Conservation (phyloP, 2,113 vertebrate genomes). For the Erinaceus europaeus region DNA sequence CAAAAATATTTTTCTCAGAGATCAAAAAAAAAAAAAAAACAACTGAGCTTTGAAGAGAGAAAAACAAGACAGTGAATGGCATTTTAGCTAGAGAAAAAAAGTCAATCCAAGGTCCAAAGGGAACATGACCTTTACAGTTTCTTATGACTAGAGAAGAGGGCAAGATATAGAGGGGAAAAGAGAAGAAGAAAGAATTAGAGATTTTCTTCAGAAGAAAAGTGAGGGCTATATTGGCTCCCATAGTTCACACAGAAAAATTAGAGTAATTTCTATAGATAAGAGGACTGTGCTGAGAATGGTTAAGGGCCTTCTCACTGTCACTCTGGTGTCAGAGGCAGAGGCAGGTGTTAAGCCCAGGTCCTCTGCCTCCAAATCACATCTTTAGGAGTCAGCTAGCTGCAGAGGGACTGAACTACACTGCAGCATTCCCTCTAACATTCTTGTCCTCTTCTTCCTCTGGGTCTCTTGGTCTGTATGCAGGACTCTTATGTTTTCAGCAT, state of each 20-base stretch:
- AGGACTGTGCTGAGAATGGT: background rate
- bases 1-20: background rate
- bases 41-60: too few relatives aligned
- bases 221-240: background rate
- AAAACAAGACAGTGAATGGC: background rate
- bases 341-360: background rate
- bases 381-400: background rate
- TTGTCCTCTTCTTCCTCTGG: background rate
- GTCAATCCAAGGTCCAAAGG: background rate
- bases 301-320: background rate
- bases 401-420: background rate
- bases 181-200: background rate
- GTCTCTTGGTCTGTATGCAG: too few relatives aligned
- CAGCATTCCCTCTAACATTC: fast-evolving
- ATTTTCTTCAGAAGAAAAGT: background rate
- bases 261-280: background rate
- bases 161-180: background rate
- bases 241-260: background rate
- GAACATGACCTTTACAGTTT: background rate
- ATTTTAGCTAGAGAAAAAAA: background rate
- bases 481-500: too few relatives aligned
- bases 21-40: background rate
- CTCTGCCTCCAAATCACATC: background rate
- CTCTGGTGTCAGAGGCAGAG: background rate
- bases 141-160: background rate